A percentile compares a stretch with the other conserved stretches of the same genome.
These are phyloP conservation scores for Caiman crocodilus DNA, from an alignment of 2,797 vertebrate genomes.

Conservation along the genomic window DNA sequence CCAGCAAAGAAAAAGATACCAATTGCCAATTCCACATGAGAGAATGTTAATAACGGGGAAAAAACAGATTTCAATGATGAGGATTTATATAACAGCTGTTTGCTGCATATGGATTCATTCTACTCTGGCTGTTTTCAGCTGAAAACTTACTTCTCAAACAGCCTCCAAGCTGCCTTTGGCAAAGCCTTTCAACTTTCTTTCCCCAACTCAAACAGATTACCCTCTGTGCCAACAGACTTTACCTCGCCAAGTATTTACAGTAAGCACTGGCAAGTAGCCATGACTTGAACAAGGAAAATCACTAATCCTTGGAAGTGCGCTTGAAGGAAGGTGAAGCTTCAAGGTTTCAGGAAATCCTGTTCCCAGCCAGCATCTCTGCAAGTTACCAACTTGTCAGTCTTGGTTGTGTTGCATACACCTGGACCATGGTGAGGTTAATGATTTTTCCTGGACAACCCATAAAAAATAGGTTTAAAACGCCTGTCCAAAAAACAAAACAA, in stretches of 20 bases:
- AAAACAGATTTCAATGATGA: background rate
- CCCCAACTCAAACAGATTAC: accelerated
- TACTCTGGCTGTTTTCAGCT: background rate
- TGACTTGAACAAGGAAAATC: conserved; percentile 50
- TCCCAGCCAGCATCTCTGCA: accelerated
- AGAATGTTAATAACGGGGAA: background rate
- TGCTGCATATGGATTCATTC: background rate
- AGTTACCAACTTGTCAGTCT: background rate
- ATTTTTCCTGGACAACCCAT: background rate
- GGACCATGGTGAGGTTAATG: background rate
- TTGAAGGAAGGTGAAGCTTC: conserved; percentile 49
- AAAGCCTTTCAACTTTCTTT: background rate
- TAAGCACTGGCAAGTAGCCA: conserved; percentile 54
- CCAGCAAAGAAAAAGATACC: background rate
- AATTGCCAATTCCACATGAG: background rate
- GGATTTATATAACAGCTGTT: accelerated
- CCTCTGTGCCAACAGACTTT: background rate
- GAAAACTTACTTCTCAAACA: background rate
- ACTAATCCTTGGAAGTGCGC: background rate
- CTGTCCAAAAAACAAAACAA: too few relatives aligned
- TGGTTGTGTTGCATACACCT: background rate
- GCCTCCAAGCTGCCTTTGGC: background rate
- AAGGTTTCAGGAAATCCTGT: conserved; percentile 25
- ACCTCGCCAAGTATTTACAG: conserved; percentile 66
- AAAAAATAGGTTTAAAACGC: too few relatives aligned